Conservation (phyloP, 2,113 vertebrate genomes). For the Bubo blakistoni region DNA sequence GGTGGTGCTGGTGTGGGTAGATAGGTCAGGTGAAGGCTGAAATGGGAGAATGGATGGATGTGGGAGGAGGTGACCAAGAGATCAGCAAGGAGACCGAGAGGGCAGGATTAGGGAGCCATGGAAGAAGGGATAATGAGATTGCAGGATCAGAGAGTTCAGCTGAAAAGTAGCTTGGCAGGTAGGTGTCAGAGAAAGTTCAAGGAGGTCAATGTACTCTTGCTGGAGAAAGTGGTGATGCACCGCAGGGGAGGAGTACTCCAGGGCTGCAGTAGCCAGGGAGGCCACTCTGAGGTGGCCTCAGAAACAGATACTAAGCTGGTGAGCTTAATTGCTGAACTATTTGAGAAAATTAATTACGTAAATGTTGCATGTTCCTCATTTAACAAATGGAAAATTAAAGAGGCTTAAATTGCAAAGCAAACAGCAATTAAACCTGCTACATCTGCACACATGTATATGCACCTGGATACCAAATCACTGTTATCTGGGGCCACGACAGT, state of each 20-base stretch:
- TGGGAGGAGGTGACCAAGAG: not conserved
- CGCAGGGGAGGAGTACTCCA: not conserved
- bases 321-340: constrained; percentile 4
- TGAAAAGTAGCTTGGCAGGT: not conserved
- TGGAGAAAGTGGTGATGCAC: not conserved
- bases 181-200: not conserved
- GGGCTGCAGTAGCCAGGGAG: not conserved
- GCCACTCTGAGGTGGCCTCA: not conserved
- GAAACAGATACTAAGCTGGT: not conserved
- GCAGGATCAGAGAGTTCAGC: not conserved
- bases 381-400: constrained; percentile 43
- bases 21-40: not conserved
- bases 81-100: not conserved
- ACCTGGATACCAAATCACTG: constrained; percentile 28
- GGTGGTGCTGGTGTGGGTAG: not conserved
- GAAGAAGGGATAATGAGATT: constrained; percentile 3
- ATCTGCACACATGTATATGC: not conserved
- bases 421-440: constrained; percentile 43
- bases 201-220: not conserved
- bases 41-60: not conserved
- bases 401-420: constrained; percentile 39
- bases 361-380: constrained; percentile 12
- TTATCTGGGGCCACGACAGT: not conserved
- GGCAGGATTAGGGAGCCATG: not conserved
- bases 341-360: constrained; percentile 23